Evolutionary conservation across 1,140 invertebrate genomes (phyloP).

Genomic region (Penaeus vannamei): DNA sequence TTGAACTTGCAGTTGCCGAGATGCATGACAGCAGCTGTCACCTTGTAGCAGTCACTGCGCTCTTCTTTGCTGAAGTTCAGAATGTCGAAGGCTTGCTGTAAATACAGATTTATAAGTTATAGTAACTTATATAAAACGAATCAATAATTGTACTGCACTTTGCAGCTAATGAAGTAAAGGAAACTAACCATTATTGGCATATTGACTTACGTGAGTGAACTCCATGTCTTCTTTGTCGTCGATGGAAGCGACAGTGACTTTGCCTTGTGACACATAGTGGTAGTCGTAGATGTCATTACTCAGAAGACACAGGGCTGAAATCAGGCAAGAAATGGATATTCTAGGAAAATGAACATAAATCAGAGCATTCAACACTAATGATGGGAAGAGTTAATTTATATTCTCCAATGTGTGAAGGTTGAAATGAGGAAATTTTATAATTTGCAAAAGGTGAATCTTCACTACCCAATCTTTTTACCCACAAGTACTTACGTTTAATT

Average conservation of each 20-base stretch:
- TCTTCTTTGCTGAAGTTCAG: conserved; percentile 76
- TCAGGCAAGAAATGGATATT: neutral
- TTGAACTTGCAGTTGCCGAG: conserved; percentile 89
- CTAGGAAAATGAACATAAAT: neutral
- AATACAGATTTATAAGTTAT: neutral
- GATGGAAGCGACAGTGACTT: conserved; percentile 69
- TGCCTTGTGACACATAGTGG: conserved; percentile 16
- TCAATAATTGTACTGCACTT: neutral
- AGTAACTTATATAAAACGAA: neutral
- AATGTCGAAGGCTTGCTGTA: conserved; percentile 76
- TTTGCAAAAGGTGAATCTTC: too few species aligned
- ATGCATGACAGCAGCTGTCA: conserved; percentile 76
- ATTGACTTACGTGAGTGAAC: conserved; percentile 74
- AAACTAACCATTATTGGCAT: neutral
- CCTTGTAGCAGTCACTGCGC: conserved; percentile 75
- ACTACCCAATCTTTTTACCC: too few species aligned
- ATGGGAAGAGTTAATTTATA: neutral
- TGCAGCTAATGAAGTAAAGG: neutral
- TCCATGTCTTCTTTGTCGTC: conserved; percentile 77
- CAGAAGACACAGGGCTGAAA: conserved; percentile 55
- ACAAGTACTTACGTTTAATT: too few species aligned
- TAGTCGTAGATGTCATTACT: conserved; percentile 73
- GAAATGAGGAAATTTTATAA: too few species aligned
- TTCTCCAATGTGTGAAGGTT: neutral
- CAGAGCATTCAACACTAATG: neutral